Percentiles rank a stretch among this genome's conserved stretches.
These are phyloP conservation scores for Acleris literana DNA, from an alignment of 2,888 invertebrate species.

Conservation along the genomic window DNA sequence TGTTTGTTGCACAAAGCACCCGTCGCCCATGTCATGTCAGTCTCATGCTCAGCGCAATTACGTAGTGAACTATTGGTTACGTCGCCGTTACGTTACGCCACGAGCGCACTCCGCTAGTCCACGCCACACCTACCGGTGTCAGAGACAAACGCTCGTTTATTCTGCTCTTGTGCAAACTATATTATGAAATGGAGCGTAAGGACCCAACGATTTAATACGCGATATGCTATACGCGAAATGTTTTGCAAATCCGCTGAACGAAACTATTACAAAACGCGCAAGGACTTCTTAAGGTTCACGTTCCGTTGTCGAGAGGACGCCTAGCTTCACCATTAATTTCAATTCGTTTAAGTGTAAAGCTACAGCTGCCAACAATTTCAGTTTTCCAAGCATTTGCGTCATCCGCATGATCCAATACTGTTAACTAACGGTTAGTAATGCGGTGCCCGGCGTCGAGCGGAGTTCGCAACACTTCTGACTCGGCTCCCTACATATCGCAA, in stretches of 20 bases:
- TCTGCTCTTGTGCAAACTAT: constrained; percentile 64
- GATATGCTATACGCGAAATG: constrained; percentile 56
- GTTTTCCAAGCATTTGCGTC: constrained; percentile 68
- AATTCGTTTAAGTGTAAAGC: constrained; percentile 48
- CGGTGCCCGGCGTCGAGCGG: constrained; percentile 56
- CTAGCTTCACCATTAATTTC: constrained; percentile 55
- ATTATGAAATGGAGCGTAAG: constrained; percentile 77
- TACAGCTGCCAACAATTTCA: constrained; percentile 57
- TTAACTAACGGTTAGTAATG: constrained; percentile 75
- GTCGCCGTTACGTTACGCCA: constrained; percentile 35
- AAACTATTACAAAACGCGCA: constrained; percentile 62
- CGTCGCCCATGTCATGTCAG: constrained; percentile 34
- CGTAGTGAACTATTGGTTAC: constrained; percentile 35
- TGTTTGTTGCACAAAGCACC: constrained; percentile 31
- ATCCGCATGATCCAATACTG: constrained; percentile 66
- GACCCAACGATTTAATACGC: constrained; percentile 62
- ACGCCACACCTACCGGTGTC: constrained; percentile 48
- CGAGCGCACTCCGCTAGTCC: constrained; percentile 29
- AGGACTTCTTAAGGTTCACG: constrained; percentile 59
- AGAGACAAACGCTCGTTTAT: constrained; percentile 63
- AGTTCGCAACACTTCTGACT: constrained; percentile 63
- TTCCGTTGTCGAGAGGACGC: constrained; percentile 43
- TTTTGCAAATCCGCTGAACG: constrained; percentile 64
- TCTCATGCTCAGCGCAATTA: constrained; percentile 27
- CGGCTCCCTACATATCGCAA: constrained; percentile 76